Percentiles rank a stretch among this genome's conserved stretches.
Evolutionary conservation across 2,888 invertebrate genomes (phyloP).

Genomic region (Penaeus monodon): DNA sequence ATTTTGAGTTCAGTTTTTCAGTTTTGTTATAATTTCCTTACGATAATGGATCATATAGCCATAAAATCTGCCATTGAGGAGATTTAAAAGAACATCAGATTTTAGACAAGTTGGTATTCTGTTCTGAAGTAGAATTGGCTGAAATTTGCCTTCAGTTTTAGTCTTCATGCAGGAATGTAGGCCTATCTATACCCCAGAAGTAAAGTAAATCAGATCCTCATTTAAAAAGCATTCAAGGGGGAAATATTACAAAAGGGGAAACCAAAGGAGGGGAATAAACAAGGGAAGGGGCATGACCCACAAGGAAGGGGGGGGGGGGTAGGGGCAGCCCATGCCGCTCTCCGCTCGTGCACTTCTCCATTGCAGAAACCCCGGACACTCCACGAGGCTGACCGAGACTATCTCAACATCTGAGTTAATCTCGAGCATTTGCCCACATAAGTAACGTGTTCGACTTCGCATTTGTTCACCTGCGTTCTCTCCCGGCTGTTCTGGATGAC

Average conservation of each 20-base stretch:
- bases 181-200: neutral
- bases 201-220: neutral
- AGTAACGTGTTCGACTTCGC: slow-evolving; percentile 47
- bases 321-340: slow-evolving; percentile 1
- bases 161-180: too few species aligned
- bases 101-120: too few species aligned
- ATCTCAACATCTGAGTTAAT: slow-evolving; percentile 50
- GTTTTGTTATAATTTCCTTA: too few species aligned
- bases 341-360: slow-evolving; percentile 54
- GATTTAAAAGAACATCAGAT: too few species aligned
- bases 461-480: slow-evolving; percentile 33
- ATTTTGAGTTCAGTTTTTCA: too few species aligned
- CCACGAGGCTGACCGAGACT: slow-evolving; percentile 37
- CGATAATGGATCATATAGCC: too few species aligned
- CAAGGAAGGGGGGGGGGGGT: neutral
- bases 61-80: too few species aligned
- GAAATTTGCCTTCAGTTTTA: too few species aligned
- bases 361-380: slow-evolving; percentile 37
- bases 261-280: neutral
- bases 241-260: neutral
- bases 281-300: neutral
- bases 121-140: too few species aligned
- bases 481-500: slow-evolving; percentile 29
- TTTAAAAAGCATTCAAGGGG: neutral
- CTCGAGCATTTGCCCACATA: slow-evolving; percentile 40